Conservation (phyloP, 2,113 vertebrate genomes). For the Bufo bufo region DNA sequence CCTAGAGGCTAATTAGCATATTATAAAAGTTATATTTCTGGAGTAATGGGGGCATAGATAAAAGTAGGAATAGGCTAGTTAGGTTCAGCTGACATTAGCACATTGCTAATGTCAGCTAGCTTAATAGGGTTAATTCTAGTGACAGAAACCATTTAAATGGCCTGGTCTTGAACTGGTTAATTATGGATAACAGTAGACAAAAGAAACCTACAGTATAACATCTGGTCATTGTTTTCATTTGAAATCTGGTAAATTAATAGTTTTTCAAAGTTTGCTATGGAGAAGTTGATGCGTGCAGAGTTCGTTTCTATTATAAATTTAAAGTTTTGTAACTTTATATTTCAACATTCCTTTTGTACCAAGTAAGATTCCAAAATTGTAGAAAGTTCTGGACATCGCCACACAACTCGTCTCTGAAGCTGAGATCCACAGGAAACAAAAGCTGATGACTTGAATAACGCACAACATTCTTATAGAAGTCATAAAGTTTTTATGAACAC, state of each 20-base stretch:
- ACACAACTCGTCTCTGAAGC: constrained; percentile 28
- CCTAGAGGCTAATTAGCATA: too few species aligned
- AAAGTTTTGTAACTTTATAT: constrained; percentile 7
- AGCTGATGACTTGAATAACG: constrained; percentile 35
- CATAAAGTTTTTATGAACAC: constrained; percentile 42
- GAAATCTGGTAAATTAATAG: background rate
- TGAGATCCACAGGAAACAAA: constrained; percentile 7
- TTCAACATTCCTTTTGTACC: background rate
- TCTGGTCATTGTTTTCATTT: background rate
- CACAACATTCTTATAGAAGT: constrained; percentile 33
- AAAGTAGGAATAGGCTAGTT: too few species aligned
- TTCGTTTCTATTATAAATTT: background rate
- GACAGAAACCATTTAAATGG: too few species aligned
- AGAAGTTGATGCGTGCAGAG: background rate
- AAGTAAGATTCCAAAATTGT: background rate
- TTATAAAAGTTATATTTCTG: too few species aligned
- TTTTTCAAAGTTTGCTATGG: background rate
- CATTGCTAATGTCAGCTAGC: too few species aligned
- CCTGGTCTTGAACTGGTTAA: too few species aligned
- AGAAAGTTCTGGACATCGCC: background rate
- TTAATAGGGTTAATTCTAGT: too few species aligned
- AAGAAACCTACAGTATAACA: too few species aligned
- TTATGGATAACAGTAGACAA: too few species aligned
- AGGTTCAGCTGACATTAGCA: too few species aligned
- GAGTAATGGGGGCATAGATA: too few species aligned